Percentiles rank a stretch among this genome's conserved stretches.
These are phyloP conservation scores for Melinaea marsaeus DNA, from an alignment of 2,888 invertebrate genomes.

Conservation along the genomic window DNA sequence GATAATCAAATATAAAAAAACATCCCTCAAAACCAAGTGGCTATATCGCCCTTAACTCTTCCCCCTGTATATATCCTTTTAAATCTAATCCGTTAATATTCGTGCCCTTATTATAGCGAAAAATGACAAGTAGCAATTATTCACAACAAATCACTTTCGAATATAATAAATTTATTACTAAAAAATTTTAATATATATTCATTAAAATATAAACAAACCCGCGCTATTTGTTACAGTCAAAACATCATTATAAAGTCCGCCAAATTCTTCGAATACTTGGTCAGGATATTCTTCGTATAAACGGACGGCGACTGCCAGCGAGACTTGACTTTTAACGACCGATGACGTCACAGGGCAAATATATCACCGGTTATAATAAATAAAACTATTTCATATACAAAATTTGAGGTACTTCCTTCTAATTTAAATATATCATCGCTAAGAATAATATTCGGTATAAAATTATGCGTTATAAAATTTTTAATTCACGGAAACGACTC, in stretches of 20 bases:
- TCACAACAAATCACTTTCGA: no score
- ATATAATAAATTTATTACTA: no score
- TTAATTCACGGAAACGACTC: no score
- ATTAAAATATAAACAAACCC: conserved; percentile 10
- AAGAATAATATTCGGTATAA: background rate
- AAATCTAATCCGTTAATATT: no score
- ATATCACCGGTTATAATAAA: background rate
- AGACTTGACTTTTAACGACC: conserved; percentile 15
- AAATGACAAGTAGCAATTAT: no score
- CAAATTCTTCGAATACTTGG: conserved; percentile 24
- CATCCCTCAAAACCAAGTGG: no score
- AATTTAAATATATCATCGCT: background rate
- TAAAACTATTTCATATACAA: background rate
- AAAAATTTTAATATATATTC: background rate
- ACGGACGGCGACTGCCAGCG: conserved; percentile 6
- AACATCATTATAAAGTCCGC: conserved; percentile 10
- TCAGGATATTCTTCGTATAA: conserved; percentile 9
- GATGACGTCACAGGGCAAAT: conserved; percentile 9
- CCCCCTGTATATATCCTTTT: no score
- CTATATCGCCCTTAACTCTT: no score
- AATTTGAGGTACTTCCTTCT: background rate
- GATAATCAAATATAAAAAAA: no score
- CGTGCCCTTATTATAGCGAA: no score
- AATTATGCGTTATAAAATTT: no score
- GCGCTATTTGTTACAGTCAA: background rate